Percentiles rank a stretch among this genome's conserved stretches.
phyloP scores from a whole-genome alignment of 92 coral and sea anemone species.

The Phenganax marumi region DNA sequence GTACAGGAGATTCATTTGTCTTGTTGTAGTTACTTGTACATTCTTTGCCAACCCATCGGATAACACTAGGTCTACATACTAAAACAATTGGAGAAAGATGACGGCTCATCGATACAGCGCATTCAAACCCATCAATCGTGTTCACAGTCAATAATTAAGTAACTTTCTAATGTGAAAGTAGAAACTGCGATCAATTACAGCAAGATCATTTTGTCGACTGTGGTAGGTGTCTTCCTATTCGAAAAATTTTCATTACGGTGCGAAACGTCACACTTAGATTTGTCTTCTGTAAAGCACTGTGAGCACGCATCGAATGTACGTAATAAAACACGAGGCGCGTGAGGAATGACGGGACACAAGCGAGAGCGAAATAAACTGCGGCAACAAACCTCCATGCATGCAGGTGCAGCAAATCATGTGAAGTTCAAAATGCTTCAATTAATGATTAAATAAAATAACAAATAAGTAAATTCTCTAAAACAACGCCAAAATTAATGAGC shows the following conservation, averaged over 20 bases:
- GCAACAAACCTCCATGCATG: too few species aligned
- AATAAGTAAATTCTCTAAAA: too few species aligned
- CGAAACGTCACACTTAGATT: not conserved
- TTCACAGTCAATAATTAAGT: too few species aligned
- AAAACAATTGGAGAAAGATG: not conserved
- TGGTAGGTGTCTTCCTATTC: not conserved
- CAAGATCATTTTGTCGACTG: too few species aligned
- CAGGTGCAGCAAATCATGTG: too few species aligned
- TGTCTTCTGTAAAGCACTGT: not conserved
- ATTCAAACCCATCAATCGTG: too few species aligned
- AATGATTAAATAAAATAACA: too few species aligned
- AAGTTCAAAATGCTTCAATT: too few species aligned
- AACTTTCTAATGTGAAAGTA: too few species aligned
- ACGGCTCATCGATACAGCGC: not conserved
- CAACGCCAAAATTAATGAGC: too few species aligned
- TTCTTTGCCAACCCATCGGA: slow-evolving; percentile 15
- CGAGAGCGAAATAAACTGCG: too few species aligned
- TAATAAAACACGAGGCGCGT: not conserved
- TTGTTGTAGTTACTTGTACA: not conserved
- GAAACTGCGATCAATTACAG: too few species aligned
- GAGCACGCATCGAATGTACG: not conserved
- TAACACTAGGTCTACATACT: slow-evolving; percentile 36
- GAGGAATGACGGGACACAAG: not conserved
- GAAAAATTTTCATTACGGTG: not conserved
- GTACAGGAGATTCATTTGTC: not conserved